A percentile compares a stretch with the other conserved stretches of the same genome.
Evolutionary conservation across 2,113 vertebrate genomes (phyloP).

Genomic region (Cyrtonyx montezumae): DNA sequence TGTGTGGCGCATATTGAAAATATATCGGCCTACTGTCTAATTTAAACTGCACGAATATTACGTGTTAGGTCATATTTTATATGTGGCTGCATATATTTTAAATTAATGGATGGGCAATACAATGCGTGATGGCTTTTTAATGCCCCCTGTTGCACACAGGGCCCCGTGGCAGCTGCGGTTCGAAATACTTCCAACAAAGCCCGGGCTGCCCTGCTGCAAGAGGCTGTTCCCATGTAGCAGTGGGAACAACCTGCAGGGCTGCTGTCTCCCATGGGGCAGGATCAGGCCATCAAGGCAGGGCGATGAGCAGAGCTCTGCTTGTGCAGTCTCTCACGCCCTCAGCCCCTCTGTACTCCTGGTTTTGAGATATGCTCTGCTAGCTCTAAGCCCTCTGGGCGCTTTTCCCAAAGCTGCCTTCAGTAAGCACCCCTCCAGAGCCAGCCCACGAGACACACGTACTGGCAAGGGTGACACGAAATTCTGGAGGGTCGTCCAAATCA

Average conservation of each 20-base stretch:
- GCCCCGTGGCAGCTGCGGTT: not conserved
- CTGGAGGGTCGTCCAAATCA: not conserved
- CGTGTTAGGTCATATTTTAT: not conserved
- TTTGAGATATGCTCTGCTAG: rapidly evolving
- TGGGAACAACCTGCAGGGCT: not conserved
- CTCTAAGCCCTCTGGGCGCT: not conserved
- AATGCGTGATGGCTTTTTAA: not conserved
- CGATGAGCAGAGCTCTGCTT: rapidly evolving
- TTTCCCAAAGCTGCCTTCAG: not conserved
- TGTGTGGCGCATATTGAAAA: rapidly evolving
- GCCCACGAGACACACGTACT: not conserved
- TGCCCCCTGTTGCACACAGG: not conserved
- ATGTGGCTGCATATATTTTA: not conserved
- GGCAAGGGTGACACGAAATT: not conserved
- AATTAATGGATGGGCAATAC: not conserved
- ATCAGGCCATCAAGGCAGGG: not conserved
- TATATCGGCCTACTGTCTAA: not conserved
- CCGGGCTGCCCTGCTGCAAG: not conserved
- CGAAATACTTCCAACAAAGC: not conserved
- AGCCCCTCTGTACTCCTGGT: not conserved
- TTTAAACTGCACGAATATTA: not conserved
- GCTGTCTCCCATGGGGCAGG: not conserved
- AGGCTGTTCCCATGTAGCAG: not conserved
- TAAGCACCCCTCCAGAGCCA: not conserved
- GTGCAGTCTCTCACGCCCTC: not conserved